Conservation (phyloP, 2,797 vertebrate species). For the Coregonus ussuriensis region DNA sequence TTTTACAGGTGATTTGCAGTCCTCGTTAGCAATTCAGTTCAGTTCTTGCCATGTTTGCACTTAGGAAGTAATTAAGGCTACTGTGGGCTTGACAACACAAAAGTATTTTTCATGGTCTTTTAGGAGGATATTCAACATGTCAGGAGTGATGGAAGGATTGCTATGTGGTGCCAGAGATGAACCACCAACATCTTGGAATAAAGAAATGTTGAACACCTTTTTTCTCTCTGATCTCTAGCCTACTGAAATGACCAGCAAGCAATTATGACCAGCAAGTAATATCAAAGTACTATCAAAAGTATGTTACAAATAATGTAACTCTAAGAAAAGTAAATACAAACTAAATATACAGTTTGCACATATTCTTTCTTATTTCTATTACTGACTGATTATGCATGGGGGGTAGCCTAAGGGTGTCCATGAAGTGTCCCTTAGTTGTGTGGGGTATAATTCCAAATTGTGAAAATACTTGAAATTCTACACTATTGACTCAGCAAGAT, state of each 20-base stretch:
- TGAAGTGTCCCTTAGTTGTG: neutral
- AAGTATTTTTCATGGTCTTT: neutral
- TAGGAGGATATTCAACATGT: neutral
- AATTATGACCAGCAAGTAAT: neutral
- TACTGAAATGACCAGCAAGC: neutral
- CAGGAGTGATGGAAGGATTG: neutral
- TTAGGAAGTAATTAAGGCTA: neutral
- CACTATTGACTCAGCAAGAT: conserved; percentile 14
- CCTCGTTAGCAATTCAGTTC: neutral
- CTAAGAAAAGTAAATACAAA: no score
- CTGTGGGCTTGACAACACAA: neutral
- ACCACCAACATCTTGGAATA: neutral
- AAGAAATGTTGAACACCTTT: neutral
- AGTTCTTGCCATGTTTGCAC: neutral
- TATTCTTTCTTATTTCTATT: no score
- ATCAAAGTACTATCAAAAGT: neutral
- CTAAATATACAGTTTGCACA: no score
- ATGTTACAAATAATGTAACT: no score
- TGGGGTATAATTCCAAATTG: neutral
- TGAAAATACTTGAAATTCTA: neutral
- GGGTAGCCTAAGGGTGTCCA: neutral
- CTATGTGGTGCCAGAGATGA: neutral
- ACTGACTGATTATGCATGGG: no score
- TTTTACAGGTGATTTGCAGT: neutral
- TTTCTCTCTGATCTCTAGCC: neutral